Conservation (phyloP, 2,797 vertebrate species). For the Dromococcyx pavoninus region DNA sequence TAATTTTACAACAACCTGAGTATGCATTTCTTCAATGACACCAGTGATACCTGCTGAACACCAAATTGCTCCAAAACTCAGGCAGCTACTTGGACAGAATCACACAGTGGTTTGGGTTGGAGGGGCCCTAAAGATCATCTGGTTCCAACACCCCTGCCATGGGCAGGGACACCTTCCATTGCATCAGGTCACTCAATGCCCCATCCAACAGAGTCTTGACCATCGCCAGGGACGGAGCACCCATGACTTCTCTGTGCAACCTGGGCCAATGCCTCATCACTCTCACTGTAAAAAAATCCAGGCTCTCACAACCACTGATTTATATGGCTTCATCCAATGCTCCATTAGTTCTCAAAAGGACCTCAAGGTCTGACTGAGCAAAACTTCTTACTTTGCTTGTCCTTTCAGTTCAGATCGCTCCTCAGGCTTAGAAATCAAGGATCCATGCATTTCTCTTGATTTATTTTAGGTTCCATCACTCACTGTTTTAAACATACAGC, state of each 20-base stretch:
- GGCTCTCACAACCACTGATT: neutral
- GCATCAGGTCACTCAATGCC: too few species aligned
- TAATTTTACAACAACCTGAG: neutral
- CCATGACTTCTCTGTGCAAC: too few species aligned
- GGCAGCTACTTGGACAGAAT: neutral
- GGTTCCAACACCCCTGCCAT: too few species aligned
- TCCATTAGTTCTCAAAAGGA: neutral
- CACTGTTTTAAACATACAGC: neutral
- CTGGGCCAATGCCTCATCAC: too few species aligned
- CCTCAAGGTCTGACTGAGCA: neutral
- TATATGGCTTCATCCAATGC: neutral
- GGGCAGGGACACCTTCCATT: too few species aligned
- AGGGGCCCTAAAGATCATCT: too few species aligned
- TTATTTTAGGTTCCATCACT: neutral
- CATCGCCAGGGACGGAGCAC: too few species aligned
- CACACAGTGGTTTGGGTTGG: too few species aligned
- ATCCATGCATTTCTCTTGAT: neutral
- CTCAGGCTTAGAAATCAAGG: neutral
- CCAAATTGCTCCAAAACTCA: neutral
- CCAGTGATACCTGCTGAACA: neutral
- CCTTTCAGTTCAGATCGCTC: neutral
- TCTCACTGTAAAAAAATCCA: neutral
- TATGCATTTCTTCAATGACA: neutral
- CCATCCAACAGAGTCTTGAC: too few species aligned
- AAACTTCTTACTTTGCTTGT: neutral